These are phyloP conservation scores for Hyalella azteca DNA, from an alignment of 2,888 invertebrate genomes.

Conservation along the genomic window DNA sequence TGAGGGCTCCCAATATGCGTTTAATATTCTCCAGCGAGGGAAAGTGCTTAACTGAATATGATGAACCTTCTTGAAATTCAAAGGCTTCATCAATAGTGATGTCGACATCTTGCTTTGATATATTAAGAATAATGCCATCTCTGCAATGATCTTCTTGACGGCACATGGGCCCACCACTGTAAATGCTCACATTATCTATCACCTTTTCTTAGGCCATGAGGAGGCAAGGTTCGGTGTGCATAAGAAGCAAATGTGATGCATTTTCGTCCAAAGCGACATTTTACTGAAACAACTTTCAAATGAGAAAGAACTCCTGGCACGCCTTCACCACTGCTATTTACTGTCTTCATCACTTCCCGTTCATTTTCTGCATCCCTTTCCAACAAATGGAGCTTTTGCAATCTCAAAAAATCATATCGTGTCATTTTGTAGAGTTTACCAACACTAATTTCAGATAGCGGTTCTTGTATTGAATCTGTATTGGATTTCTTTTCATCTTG, in stretches of 20 bases:
- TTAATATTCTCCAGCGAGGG: slow-evolving; percentile 16
- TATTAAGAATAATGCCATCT: not conserved
- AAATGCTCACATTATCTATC: slow-evolving; percentile 10
- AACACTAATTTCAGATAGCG: not conserved
- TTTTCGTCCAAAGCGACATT: not conserved
- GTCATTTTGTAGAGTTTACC: not conserved
- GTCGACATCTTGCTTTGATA: slow-evolving; percentile 2
- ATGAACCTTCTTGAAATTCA: slow-evolving; percentile 13
- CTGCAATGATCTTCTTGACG: slow-evolving; percentile 1
- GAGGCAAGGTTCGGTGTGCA: not conserved
- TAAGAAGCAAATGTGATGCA: not conserved
- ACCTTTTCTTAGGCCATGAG: slow-evolving; percentile 8
- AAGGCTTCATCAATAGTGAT: slow-evolving; percentile 4
- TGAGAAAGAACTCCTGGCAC: not conserved
- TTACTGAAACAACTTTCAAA: not conserved
- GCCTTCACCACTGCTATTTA: not conserved
- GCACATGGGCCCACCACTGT: slow-evolving; percentile 5
- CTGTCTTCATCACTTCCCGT: not conserved
- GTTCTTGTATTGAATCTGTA: too few species aligned
- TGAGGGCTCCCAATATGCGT: not conserved
- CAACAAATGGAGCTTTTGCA: not conserved
- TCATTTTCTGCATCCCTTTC: slow-evolving; percentile 15
- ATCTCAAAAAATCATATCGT: not conserved
- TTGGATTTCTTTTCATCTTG: too few species aligned
- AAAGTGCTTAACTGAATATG: slow-evolving; percentile 15